Evolutionary conservation across 2,888 invertebrate genomes (phyloP).

Genomic region (Bibio marci): DNA sequence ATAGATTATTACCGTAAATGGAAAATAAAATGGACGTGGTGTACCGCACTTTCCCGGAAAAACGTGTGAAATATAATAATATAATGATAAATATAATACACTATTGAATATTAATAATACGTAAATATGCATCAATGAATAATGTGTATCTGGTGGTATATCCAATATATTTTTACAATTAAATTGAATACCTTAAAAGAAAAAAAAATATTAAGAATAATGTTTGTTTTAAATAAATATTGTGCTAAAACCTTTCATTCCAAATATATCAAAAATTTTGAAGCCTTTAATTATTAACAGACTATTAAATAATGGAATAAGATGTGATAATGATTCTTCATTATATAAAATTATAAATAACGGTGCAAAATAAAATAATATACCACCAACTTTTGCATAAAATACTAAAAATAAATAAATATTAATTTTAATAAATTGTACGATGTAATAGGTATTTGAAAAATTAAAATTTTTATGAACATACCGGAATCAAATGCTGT

Average conservation of each 20-base stretch:
- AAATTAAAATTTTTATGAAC: no score
- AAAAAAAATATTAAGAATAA: slow-evolving; percentile 1
- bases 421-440: not conserved
- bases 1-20: slow-evolving; percentile 37
- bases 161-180: slow-evolving; percentile 14
- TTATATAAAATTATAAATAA: slow-evolving; percentile 15
- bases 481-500: slow-evolving; percentile 27
- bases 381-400: slow-evolving; percentile 25
- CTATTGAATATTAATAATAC: slow-evolving; percentile 17
- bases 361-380: slow-evolving; percentile 21
- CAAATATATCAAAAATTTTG: slow-evolving; percentile 1
- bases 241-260: slow-evolving; percentile 1
- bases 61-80: slow-evolving; percentile 21
- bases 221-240: not conserved
- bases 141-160: slow-evolving; percentile 17
- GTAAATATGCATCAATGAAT: slow-evolving; percentile 17
- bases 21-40: slow-evolving; percentile 44
- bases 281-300: slow-evolving; percentile 5
- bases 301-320: slow-evolving; percentile 4
- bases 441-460: not conserved
- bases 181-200: slow-evolving; percentile 19
- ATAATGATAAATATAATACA: slow-evolving; percentile 19
- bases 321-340: slow-evolving; percentile 2
- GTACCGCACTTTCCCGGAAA: slow-evolving; percentile 52
- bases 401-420: slow-evolving; percentile 13